Base-by-base conservation (phyloP, 2,888 invertebrate species). In the Melanargia galathea region DNA sequence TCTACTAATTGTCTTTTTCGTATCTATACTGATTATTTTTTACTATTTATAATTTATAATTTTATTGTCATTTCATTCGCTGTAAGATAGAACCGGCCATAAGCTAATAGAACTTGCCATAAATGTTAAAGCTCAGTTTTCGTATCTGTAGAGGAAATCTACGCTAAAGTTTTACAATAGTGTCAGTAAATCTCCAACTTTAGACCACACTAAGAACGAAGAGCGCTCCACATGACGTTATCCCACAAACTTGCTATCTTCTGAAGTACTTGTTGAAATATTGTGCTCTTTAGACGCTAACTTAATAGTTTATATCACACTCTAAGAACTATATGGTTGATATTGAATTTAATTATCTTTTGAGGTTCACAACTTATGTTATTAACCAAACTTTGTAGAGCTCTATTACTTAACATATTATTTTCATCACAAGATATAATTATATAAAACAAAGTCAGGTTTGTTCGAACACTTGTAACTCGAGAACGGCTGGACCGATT, bases 221-320 rank as follows among this genome's bases (percentile, higher is more conserved):
- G 70, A 66, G 58, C 58, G 59, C 62, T 26, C 60, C 55, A 56
- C 65, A 7, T 33, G 11, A 67, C 72, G 67, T 69, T 70, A 38
- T 62, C 49, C 30, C 49, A 63, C 56, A 59, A 75, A 74, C 76
- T 74, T 69, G 67, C 77, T 71, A 70, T 70, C 76, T 76, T 71
- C 67, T 26, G 6, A 30, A 5, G n/a, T 56, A 57, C 67, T 69
- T 67, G 60, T 63, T 68, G 65, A 51, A 67, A 70, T 64, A 68
- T 71, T 72, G 64, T 58, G 62, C 64, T 59, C 30, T 30, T 30
- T 8, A 30, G 8, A 30, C 30, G 63, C 61, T 1, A 16, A 26
- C 49, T 49, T 49, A 30, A 51, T 10, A 49, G 16, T 30, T 16
- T 11, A 11, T 24, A 24, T n/a, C 20, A 24, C 45, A 38, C 35